Evolutionary conservation across 2,113 vertebrate genomes (phyloP).

Genomic region (Gallinago jamesoni): DNA sequence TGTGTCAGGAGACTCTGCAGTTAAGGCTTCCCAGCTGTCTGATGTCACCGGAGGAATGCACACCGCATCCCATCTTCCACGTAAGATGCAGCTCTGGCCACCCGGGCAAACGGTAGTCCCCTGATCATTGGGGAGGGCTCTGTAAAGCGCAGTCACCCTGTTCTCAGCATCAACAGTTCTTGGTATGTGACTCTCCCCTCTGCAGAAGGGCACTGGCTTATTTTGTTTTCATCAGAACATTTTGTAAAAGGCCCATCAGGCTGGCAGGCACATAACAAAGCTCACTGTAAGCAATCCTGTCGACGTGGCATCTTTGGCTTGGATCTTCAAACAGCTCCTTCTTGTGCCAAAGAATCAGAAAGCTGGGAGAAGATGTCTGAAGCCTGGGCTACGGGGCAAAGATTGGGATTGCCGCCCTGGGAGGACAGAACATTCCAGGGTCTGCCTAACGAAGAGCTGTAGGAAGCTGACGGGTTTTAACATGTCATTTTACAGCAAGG

Average conservation of each 20-base stretch:
- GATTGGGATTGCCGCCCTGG: neutral
- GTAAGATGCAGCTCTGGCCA: neutral
- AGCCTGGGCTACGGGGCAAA: neutral
- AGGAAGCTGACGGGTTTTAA: neutral
- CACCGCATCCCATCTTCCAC: neutral
- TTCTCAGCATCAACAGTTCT: neutral
- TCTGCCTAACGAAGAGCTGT: neutral
- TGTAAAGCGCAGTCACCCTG: neutral
- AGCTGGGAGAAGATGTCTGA: neutral
- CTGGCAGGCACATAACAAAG: neutral
- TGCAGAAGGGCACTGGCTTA: neutral
- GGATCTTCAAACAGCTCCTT: neutral
- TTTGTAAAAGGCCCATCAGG: neutral
- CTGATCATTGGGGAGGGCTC: neutral
- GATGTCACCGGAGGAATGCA: neutral
- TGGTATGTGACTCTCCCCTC: neutral
- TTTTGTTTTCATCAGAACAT: neutral
- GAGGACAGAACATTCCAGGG: neutral
- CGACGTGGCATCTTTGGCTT: rapidly evolving
- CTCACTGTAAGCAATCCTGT: neutral
- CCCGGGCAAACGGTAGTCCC: neutral
- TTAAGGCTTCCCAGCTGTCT: neutral
- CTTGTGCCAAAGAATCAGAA: neutral
- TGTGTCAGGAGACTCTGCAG: neutral
- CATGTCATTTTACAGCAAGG: neutral